These are phyloP conservation scores for Dendronephthya gigantea DNA, from an alignment of 64 coral and sea anemone genomes.

Conservation along the genomic window DNA sequence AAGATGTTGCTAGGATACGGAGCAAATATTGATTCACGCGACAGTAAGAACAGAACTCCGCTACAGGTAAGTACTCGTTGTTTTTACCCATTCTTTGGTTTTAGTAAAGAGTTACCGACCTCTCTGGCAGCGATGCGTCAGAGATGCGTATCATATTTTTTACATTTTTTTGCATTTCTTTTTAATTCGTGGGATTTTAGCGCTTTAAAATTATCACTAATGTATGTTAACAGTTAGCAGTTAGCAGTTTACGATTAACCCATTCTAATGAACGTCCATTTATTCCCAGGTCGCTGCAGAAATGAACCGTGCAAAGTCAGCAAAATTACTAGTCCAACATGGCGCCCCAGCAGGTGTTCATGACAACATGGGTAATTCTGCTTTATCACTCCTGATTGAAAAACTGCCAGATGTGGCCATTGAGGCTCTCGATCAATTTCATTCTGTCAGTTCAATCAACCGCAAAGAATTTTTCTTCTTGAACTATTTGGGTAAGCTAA, in stretches of 20 bases:
- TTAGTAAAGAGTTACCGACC: too few species aligned
- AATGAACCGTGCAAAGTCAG: neutral
- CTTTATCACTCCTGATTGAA: slow-evolving; percentile 1
- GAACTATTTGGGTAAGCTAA: neutral
- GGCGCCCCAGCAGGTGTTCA: neutral
- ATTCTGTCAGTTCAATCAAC: neutral
- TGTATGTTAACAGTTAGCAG: too few species aligned
- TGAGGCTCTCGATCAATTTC: neutral
- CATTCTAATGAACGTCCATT: neutral
- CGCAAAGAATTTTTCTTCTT: slow-evolving; percentile 8
- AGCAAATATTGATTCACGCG: neutral
- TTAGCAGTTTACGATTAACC: too few species aligned
- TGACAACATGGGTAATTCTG: neutral
- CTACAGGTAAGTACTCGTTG: neutral
- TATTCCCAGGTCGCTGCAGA: neutral
- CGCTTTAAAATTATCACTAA: too few species aligned
- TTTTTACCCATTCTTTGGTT: neutral
- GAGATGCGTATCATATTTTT: too few species aligned
- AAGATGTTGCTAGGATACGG: neutral
- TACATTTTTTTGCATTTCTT: too few species aligned
- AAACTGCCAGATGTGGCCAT: neutral
- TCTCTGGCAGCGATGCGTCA: too few species aligned
- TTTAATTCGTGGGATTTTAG: too few species aligned
- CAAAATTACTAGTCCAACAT: neutral
- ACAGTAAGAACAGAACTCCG: neutral